These are phyloP conservation scores for Sesamia inferens DNA, from an alignment of 2,888 invertebrate genomes.

Conservation along the genomic window DNA sequence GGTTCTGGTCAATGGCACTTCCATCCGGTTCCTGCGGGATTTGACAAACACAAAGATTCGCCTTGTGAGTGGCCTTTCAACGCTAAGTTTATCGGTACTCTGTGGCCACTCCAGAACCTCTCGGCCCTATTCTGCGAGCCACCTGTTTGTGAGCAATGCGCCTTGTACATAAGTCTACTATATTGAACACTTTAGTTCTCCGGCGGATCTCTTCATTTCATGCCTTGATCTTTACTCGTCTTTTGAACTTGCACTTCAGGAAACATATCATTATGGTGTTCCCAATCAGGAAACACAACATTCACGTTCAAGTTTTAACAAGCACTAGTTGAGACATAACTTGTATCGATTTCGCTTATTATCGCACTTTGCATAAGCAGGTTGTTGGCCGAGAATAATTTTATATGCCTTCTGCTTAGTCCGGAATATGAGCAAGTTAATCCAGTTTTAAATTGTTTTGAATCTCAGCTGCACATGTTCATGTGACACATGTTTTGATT, in stretches of 20 bases:
- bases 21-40: no score
- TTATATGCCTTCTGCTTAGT: slow-evolving; percentile 27
- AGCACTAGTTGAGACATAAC: slow-evolving; percentile 43
- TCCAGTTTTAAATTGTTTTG: slow-evolving; percentile 43
- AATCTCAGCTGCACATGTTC: slow-evolving; percentile 15
- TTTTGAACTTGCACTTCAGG: not conserved
- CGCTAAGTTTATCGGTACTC: no score
- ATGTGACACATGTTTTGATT: not conserved
- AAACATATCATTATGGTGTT: not conserved
- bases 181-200: no score
- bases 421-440: slow-evolving; percentile 30
- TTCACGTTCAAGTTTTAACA: slow-evolving; percentile 13
- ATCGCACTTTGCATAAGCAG: slow-evolving; percentile 50
- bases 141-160: no score
- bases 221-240: not conserved
- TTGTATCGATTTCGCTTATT: slow-evolving; percentile 50
- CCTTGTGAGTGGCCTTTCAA: no score
- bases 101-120: no score
- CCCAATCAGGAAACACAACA: slow-evolving; percentile 14
- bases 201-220: no score
- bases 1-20: no score
- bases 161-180: no score
- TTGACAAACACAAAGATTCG: no score
- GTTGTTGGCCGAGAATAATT: slow-evolving; percentile 44
- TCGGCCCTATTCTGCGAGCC: no score